phyloP scores from a whole-genome alignment of 1,140 invertebrate species.

The Pararge aegeria region DNA sequence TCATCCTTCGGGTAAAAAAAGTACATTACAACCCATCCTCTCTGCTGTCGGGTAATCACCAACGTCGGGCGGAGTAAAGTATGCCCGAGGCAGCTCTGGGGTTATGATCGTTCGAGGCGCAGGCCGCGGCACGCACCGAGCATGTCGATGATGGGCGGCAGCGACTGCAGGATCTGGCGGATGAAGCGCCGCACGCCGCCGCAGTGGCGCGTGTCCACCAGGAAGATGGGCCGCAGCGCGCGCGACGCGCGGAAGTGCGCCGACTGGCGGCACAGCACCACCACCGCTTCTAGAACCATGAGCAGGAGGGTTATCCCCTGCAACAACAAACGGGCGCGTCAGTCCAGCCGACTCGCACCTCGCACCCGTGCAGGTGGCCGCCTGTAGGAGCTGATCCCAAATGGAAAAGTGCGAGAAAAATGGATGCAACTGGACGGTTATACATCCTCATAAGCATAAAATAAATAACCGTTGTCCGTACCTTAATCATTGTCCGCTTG shows the following conservation, averaged over 20 bases:
- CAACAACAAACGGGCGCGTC: constrained; percentile 12
- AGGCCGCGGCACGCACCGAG: constrained; percentile 68
- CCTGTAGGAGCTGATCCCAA: too few species aligned
- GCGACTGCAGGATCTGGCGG: constrained; percentile 88
- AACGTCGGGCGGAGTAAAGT: too few species aligned
- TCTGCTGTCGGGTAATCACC: too few species aligned
- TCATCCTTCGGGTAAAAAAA: too few species aligned
- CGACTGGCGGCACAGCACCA: constrained; percentile 89
- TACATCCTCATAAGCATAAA: too few species aligned
- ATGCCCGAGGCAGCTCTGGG: too few species aligned
- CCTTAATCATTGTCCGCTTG: constrained; percentile 92
- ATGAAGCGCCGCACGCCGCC: constrained; percentile 87
- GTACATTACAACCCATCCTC: too few species aligned
- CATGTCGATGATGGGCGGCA: constrained; percentile 95
- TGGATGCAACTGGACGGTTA: too few species aligned
- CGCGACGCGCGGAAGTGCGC: constrained; percentile 93
- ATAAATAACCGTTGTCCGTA: too few species aligned
- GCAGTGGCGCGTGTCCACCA: constrained; percentile 93
- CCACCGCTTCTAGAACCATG: constrained; percentile 92
- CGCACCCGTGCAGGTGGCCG: constrained; percentile 22
- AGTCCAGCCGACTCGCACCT: too few species aligned
- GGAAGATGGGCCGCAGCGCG: constrained; percentile 93
- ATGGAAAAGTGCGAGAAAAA: too few species aligned
- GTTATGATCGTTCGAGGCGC: too few species aligned
- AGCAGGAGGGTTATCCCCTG: constrained; percentile 88